These are phyloP conservation scores for Mastigias papua DNA, from an alignment of 30 jellyfish, hydroid and myxozoan species.

Conservation along the genomic window DNA sequence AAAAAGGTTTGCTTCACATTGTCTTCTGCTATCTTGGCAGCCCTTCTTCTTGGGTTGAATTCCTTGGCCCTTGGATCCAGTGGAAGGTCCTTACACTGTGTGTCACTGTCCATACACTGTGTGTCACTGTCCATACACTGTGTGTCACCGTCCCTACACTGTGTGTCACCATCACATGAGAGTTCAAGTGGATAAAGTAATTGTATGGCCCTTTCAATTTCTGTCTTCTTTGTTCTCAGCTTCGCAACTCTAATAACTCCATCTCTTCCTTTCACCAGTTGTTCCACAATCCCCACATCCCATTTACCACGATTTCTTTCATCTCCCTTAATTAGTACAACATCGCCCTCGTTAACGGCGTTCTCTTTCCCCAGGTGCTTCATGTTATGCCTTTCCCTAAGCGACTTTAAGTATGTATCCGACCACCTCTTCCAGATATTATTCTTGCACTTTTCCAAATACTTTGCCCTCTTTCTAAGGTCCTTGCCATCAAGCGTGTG, in stretches of 20 bases:
- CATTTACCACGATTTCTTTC: constrained; percentile 69
- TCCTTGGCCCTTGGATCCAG: constrained; percentile 22
- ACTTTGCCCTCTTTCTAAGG: constrained; percentile 64
- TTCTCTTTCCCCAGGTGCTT: constrained; percentile 17
- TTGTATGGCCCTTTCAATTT: constrained; percentile 73
- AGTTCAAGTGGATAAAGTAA: constrained; percentile 68
- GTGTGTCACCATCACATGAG: constrained; percentile 59
- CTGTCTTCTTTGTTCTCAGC: constrained; percentile 56
- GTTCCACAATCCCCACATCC: constrained; percentile 50
- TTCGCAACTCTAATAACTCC: constrained; percentile 74
- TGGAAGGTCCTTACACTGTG: background rate
- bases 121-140: background rate
- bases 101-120: background rate
- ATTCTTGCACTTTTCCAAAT: constrained; percentile 59
- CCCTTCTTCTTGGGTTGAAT: constrained; percentile 9
- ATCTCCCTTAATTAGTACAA: constrained; percentile 72
- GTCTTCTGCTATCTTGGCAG: constrained; percentile 1
- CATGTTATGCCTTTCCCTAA: constrained; percentile 74
- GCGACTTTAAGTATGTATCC: constrained; percentile 52
- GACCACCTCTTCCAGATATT: constrained; percentile 77
- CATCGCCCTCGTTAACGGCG: constrained; percentile 55
- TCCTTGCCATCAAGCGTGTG: constrained; percentile 54
- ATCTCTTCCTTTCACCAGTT: constrained; percentile 55
- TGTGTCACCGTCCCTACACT: too few species aligned
- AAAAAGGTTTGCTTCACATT: background rate